A percentile compares a stretch with the other conserved stretches of the same genome.
These are phyloP conservation scores for Pholis gunnellus DNA, from an alignment of 2,113 vertebrate species.

Conservation along the genomic window DNA sequence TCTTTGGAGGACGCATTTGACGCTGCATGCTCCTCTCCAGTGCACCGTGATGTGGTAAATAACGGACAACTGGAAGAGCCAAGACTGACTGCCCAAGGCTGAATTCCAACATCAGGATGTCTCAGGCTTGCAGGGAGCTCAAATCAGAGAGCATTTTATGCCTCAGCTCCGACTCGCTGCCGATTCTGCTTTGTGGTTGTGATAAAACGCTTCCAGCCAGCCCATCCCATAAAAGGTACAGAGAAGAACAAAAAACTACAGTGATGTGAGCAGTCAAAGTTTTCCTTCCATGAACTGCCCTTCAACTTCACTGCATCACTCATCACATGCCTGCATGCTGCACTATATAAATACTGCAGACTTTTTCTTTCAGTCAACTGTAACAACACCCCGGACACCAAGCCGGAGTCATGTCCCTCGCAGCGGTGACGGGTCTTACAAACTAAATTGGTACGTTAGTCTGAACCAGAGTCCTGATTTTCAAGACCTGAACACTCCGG, in stretches of 20 bases:
- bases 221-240: constrained; percentile 5
- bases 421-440: background rate
- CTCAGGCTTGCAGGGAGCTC: constrained; percentile 30
- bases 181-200: constrained; percentile 30
- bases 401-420: background rate
- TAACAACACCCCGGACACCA: constrained; percentile 1
- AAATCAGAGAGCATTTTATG: constrained; percentile 19
- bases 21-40: constrained; percentile 26
- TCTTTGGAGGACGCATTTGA: background rate
- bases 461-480: too few relatives aligned
- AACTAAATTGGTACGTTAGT: background rate
- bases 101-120: constrained; percentile 38
- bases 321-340: constrained; percentile 10
- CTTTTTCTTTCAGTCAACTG: background rate
- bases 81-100: constrained; percentile 41
- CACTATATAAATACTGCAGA: background rate
- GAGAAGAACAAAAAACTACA: constrained; percentile 19
- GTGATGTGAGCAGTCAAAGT: constrained; percentile 18
- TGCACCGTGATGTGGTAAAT: constrained; percentile 52
- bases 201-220: constrained; percentile 29
- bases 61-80: constrained; percentile 46
- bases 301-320: constrained; percentile 24
- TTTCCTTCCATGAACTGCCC: constrained; percentile 13
- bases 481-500: too few relatives aligned
- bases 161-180: constrained; percentile 3